Evolutionary conservation across 2,888 invertebrate species (phyloP), one percentile per base, ranked within the genome.

Genomic region (Cataglyphis cursor): DNA sequence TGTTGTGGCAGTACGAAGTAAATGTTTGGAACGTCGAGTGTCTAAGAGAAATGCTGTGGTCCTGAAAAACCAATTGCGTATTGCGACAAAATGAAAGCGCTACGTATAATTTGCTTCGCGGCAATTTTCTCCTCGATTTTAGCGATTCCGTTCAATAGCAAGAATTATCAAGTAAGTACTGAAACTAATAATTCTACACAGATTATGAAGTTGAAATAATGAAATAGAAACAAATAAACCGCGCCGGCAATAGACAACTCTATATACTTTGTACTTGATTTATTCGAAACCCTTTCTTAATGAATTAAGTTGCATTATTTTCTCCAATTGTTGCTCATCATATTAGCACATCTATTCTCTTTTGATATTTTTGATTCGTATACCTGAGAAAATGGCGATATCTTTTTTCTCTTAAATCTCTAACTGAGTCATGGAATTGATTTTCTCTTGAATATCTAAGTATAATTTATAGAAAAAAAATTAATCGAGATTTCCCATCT

Each of bases 11-110:
- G 24, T 18, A 8, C 18, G 6, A 83, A 21, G 8, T n/a, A 35
- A 57, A 41, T 35, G 54, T 18, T 48, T 6, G 3, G 35, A 18
- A 31, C 28, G 21, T 18, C 72, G 72, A 15, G 18, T 2, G 9
- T 21, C 41, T 38, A 59, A 66, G 84, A 75, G n/a, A 51, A 75
- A 57, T 73, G 44, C 15, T 41, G 21, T 18, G 24, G 35, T 48
- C 31, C 38, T 48, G 54, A 54, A 18, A 24, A 54, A 62, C 59
- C 48, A n/a, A 35, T 21, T 70, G n/a, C n/a, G 44, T 38, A 59
- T 64, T 24, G n/a, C n/a, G 73, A 73, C 18, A 76, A 86, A 70
- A 90, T 87, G 90, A 90, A 31, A 82, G 54, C 59, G 31, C 57
- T 59, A 15, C n/a, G 28, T 57, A 59, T 76, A 18, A 48, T 88